Conservation (phyloP, 2,888 invertebrate species). For the Conomelus anceps region DNA sequence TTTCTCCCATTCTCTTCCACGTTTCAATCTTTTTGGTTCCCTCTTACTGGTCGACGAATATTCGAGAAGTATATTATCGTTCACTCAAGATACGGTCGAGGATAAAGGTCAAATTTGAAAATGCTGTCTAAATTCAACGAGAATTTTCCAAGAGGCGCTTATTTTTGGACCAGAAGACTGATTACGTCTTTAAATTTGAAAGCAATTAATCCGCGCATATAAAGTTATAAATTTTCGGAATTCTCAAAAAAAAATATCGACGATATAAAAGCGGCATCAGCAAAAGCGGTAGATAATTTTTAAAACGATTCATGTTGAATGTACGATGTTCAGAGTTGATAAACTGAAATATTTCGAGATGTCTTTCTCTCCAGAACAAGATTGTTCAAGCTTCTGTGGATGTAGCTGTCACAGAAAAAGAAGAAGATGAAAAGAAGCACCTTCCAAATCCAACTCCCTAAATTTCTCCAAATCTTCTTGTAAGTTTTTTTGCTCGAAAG, state of each 20-base stretch:
- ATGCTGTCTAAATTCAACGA: neutral
- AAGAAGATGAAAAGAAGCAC: neutral
- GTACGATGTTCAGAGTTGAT: neutral
- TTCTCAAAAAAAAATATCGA: neutral
- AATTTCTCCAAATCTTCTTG: neutral
- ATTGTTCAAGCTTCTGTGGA: neutral
- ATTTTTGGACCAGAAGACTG: neutral
- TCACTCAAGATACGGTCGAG: neutral
- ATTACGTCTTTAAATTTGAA: neutral
- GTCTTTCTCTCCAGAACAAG: neutral
- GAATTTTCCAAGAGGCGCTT: too few species aligned
- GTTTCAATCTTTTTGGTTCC: neutral
- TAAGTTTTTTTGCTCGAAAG: neutral
- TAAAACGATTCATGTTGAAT: neutral
- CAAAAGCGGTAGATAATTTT: neutral
- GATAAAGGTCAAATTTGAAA: neutral
- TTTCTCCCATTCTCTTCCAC: neutral
- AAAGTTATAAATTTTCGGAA: neutral
- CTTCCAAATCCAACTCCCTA: neutral
- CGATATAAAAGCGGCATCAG: too few species aligned
- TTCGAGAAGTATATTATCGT: neutral
- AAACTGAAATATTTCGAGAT: neutral
- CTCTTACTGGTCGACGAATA: neutral
- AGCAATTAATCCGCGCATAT: neutral
- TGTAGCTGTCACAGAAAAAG: neutral